Evolutionary conservation across 2,113 vertebrate genomes (phyloP), one percentile per base, ranked within the genome.

Genomic region (Sardina pilchardus): DNA sequence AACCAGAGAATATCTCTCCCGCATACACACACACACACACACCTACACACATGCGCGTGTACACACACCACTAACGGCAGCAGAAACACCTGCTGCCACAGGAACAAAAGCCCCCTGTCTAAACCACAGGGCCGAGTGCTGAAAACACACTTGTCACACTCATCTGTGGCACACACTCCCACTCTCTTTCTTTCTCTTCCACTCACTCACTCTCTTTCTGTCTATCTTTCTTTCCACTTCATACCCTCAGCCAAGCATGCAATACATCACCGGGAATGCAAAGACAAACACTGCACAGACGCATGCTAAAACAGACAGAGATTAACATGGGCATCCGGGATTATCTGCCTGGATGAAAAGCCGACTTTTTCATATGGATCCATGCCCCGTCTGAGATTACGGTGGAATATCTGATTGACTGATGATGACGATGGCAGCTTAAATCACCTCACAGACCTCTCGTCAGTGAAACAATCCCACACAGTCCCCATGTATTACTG

Each of bases 41-140:
- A 34, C 26, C 34, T 8, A 71, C n/a, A 71, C 63, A 71, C 30
- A 71, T 9, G 34, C 63, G 34, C 63, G 34, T 8, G 34, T 10
- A 71, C 63, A 34, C 63, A 26, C n/a, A 71, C 63, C 4, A 71
- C 63, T 12, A 71, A 71, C 63, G 63, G 63, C 63, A 34, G 26
- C 63, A 71, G 63, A 71, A 71, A 71, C 63, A 71, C 63, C 63
- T 71, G 63, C 63, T 71, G 26, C n/a, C 63, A 34, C 63, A 71
- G 30, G 14, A 71, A 71, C 63, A 71, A 67, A 67, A 71, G 63
- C 1, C 63, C 63, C 63, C 26, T 30, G 26, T 71, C 63, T 71
- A 71, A 71, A 71, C 63, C 63, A 71, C 63, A 71, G 63, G 26
- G 30, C 30, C 26, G 26, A 34, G 26, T 71, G 63, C 63, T 30